Evolutionary conservation across 2,797 vertebrate species (phyloP), one percentile per base, ranked within the genome.

Genomic region (Tragelaphus oryx): DNA sequence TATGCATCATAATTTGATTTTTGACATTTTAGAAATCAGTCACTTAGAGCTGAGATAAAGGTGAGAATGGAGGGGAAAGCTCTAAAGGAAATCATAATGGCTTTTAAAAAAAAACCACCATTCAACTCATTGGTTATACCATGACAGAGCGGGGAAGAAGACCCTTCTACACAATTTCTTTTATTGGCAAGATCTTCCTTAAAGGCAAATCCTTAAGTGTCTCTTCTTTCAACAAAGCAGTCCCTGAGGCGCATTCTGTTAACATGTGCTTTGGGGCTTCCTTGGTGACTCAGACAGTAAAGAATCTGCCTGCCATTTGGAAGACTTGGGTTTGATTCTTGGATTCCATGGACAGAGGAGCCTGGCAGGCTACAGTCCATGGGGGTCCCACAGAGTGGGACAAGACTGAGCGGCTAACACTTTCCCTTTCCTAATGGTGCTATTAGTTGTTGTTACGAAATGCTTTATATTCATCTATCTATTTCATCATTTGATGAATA

Each of bases 11-110:
- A 68, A 84, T 75, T 57, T 95, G 24, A 57, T 81, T 55, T 95
- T 87, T 90, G 28, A 96, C 8, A 62, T 68, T 92, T 96, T 85
- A 76, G 57, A 87, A 92, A 59, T 90, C 82, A 79, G 26, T 78
- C 89, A 33, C 55, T 80, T 87, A 33, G 16, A 81, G 22, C 78
- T 87, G 22, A 87, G 33, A 76, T 41, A 85, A 76, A 90, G 71
- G 71, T 84, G 54, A 87, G 41, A 68, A 30, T 74, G 13, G 24
- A 91, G 52, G 50, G 11, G 44, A 20, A 80, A 80, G 28, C 16
- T 85, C 44, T 44, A 75, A 86, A 65, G 44, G 48, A 85, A 89
- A 89, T 60, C 16, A 85, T 75, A 85, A 75, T 75, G 16, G 6
- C 26, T 74, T 74, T 30, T 6, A 50, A 78, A 78, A 44, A n/a